Evolutionary conservation across 2,888 invertebrate genomes (phyloP).

Genomic region (Argynnis bischoffii): DNA sequence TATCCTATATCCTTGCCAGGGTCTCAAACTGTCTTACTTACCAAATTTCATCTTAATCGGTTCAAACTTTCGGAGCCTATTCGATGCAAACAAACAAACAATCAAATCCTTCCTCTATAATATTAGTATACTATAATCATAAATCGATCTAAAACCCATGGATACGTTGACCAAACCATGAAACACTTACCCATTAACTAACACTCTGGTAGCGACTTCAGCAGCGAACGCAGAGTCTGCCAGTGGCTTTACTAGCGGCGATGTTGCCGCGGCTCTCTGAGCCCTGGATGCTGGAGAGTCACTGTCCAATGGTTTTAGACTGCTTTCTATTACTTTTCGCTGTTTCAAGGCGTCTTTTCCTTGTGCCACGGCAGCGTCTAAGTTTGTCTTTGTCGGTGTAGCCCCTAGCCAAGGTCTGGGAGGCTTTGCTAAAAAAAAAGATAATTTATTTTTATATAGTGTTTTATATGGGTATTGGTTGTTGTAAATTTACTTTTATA

Average conservation of each 20-base stretch:
- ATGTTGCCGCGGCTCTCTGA: constrained; percentile 86
- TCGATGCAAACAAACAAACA: too few species aligned
- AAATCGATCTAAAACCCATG: neutral
- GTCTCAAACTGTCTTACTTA: too few species aligned
- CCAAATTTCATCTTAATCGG: too few species aligned
- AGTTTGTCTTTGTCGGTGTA: constrained; percentile 59
- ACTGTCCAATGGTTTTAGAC: constrained; percentile 65
- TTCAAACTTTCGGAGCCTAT: too few species aligned
- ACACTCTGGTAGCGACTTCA: constrained; percentile 85
- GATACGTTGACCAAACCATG: neutral
- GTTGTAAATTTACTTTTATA: too few species aligned
- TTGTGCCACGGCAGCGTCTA: constrained; percentile 75
- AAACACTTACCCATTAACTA: constrained; percentile 76
- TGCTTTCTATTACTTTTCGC: constrained; percentile 80
- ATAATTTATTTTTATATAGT: too few species aligned
- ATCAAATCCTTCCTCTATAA: too few species aligned
- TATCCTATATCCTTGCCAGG: too few species aligned
- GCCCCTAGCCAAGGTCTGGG: constrained; percentile 52
- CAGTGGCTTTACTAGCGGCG: constrained; percentile 81
- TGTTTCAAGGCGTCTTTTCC: constrained; percentile 83
- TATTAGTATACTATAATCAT: too few species aligned
- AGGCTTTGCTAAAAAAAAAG: constrained; percentile 48
- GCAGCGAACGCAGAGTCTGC: constrained; percentile 86
- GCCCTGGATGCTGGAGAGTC: constrained; percentile 87
- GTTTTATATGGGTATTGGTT: too few species aligned